These are phyloP conservation scores for Phalloptychus januarius DNA, from an alignment of 2,797 vertebrate genomes.

Conservation along the genomic window DNA sequence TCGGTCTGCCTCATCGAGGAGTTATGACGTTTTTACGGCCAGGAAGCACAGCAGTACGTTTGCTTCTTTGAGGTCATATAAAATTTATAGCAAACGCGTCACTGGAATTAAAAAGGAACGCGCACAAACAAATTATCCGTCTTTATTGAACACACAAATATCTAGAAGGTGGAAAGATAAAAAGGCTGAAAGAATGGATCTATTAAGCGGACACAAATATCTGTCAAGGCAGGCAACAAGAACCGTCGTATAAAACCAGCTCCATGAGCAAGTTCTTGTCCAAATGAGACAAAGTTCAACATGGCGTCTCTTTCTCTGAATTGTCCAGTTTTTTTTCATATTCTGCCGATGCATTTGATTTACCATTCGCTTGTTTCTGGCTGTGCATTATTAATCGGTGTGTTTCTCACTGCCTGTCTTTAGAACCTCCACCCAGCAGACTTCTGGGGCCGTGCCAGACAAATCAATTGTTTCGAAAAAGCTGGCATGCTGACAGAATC, in stretches of 20 bases:
- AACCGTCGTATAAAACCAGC: neutral
- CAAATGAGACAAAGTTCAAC: conserved; percentile 35
- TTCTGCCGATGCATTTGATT: conserved; percentile 69
- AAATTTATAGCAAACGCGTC: neutral
- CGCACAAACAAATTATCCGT: neutral
- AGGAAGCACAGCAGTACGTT: neutral
- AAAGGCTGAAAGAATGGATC: neutral
- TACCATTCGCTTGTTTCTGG: conserved; percentile 66
- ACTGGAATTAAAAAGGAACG: neutral
- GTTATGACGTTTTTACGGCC: neutral
- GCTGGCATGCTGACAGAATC: conserved; percentile 58
- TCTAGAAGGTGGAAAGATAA: neutral
- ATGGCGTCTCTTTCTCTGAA: conserved; percentile 40
- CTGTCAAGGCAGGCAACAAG: neutral
- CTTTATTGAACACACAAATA: neutral
- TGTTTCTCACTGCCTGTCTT: conserved; percentile 49
- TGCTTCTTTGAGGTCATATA: neutral
- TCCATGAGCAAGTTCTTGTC: conserved; percentile 7
- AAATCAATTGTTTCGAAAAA: conserved; percentile 75
- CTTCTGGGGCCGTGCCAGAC: conserved; percentile 56
- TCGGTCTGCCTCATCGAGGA: neutral
- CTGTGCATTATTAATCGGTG: conserved; percentile 71
- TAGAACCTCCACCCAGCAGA: conserved; percentile 60
- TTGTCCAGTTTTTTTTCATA: conserved; percentile 15
- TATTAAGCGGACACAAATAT: neutral